Evolutionary conservation across 1,140 invertebrate species (phyloP).

Genomic region (Amphibalanus amphitrite): DNA sequence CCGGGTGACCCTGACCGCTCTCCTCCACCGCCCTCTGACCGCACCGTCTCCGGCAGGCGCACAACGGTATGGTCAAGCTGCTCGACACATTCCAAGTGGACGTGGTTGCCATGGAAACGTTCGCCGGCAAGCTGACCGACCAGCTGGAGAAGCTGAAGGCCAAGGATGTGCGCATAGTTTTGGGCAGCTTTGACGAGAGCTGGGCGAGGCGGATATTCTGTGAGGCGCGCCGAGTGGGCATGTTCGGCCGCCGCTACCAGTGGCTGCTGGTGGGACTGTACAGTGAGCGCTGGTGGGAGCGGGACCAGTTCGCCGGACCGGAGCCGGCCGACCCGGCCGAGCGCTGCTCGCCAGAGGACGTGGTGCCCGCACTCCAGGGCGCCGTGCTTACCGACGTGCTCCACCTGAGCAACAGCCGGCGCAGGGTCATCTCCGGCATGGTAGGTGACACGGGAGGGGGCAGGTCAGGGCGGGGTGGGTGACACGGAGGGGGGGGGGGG

Average conservation of each 20-base stretch:
- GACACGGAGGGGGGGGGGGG: too few relatives aligned
- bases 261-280: slow-evolving; percentile 72
- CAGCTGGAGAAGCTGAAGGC: slow-evolving; percentile 70
- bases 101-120: slow-evolving; percentile 74
- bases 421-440: slow-evolving; percentile 73
- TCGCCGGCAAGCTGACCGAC: slow-evolving; percentile 71
- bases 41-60: slow-evolving; percentile 39
- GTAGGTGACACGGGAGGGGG: too few relatives aligned
- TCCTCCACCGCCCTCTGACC: background rate
- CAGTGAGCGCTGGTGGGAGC: slow-evolving; percentile 53
- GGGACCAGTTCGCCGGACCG: slow-evolving; percentile 18
- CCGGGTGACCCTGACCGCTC: background rate
- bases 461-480: too few relatives aligned
- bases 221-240: slow-evolving; percentile 47
- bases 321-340: slow-evolving; percentile 14
- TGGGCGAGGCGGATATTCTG: slow-evolving; percentile 90
- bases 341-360: slow-evolving; percentile 51
- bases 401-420: slow-evolving; percentile 47
- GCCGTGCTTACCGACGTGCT: slow-evolving; percentile 73
- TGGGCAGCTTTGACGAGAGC: slow-evolving; percentile 89
- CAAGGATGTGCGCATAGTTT: slow-evolving; percentile 85
- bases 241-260: slow-evolving; percentile 84
- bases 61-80: slow-evolving; percentile 76
- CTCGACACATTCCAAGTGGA: slow-evolving; percentile 70
- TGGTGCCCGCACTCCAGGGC: slow-evolving; percentile 67